A percentile compares a stretch with the other conserved stretches of the same genome.
Conservation (phyloP, 2,888 invertebrate species). For the Amphipoea lucens region DNA sequence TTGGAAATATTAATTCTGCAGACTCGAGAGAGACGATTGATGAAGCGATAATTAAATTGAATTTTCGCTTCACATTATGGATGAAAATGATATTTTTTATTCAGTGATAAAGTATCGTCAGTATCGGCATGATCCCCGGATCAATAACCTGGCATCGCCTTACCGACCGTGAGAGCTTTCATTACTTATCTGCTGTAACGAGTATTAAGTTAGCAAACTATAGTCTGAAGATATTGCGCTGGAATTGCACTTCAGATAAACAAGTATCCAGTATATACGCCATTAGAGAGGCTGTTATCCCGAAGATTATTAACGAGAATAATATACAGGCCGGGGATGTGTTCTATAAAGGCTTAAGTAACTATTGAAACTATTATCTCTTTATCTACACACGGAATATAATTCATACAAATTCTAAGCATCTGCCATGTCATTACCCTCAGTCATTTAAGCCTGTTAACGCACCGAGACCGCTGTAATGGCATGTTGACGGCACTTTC, state of each 20-base stretch:
- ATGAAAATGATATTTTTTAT: constrained; percentile 26
- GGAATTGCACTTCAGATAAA: constrained; percentile 50
- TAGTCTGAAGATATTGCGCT: constrained; percentile 44
- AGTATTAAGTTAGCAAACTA: constrained; percentile 66
- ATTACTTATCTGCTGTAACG: constrained; percentile 68
- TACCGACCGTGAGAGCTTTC: constrained; percentile 69
- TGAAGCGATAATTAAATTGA: constrained; percentile 30
- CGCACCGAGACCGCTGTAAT: constrained; percentile 83
- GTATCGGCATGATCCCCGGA: constrained; percentile 57
- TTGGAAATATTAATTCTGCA: constrained; percentile 26
- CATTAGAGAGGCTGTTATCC: constrained; percentile 43
- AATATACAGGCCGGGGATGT: constrained; percentile 18
- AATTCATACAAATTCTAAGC: constrained; percentile 85
- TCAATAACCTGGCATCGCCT: constrained; percentile 67
- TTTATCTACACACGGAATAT: constrained; percentile 74
- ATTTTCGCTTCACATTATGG: constrained; percentile 16
- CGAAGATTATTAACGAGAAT: constrained; percentile 41
- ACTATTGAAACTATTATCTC: constrained; percentile 70
- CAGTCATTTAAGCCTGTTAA: constrained; percentile 88
- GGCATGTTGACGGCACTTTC: constrained; percentile 82
- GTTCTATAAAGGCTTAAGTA: constrained; percentile 39
- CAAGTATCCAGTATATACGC: constrained; percentile 18
- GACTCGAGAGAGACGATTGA: constrained; percentile 21
- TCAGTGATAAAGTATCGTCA: constrained; percentile 19
- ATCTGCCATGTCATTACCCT: constrained; percentile 89